Base-by-base conservation (phyloP, 2,797 vertebrate species). In the Hylomyscus alleni region DNA sequence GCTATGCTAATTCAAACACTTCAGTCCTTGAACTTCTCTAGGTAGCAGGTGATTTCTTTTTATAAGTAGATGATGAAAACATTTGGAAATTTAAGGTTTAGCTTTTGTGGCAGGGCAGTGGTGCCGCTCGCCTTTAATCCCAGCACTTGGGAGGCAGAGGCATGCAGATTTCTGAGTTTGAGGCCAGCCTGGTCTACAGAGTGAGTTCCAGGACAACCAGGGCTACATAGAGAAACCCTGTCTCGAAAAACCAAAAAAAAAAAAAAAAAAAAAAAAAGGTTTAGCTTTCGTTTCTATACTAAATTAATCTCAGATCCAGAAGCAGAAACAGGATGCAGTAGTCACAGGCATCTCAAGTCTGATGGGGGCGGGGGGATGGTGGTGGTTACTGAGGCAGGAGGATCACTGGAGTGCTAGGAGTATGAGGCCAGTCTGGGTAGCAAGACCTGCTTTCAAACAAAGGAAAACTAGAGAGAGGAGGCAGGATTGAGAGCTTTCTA, bases 1-100 rank as follows among this genome's bases (percentile, higher is more conserved):
- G 69, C 76, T 90, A 24, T 87, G 91, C 96, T 91, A 62, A 37
- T 78, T 94, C 73, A 88, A 6, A 94, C 22, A 81, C 73, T 8
- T 9, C 77, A 93, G 58, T 91, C 90, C 56, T 86, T 86, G 50
- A 85, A 75, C 50, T 91, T 93, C 82, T 87, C 34, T 82, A 62
- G 87, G 83, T 82, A 89, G 26, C 73, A 34, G 17, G 26, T 65
- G 58, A 54, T 93, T 90, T 31, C 44, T 75, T 67, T 67, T 76
- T 80, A 3, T 72, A 62, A 83, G 40, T 50, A 73, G 50, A 47
- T 87, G 54, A 84, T 31, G 17, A 89, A 82, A 34, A 75, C 6
- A 14, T n/a, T 37, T n/a, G 90, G 60, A 73, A 91, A 34, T 14
- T 91, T 67, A 90, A 93, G 20, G 83, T 73, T 76, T 26, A 85